Percentiles rank a stretch among this genome's conserved stretches.
These are phyloP conservation scores for Hirtodrosophila trivittata DNA, from an alignment of 2,888 invertebrate species.

Conservation along the genomic window DNA sequence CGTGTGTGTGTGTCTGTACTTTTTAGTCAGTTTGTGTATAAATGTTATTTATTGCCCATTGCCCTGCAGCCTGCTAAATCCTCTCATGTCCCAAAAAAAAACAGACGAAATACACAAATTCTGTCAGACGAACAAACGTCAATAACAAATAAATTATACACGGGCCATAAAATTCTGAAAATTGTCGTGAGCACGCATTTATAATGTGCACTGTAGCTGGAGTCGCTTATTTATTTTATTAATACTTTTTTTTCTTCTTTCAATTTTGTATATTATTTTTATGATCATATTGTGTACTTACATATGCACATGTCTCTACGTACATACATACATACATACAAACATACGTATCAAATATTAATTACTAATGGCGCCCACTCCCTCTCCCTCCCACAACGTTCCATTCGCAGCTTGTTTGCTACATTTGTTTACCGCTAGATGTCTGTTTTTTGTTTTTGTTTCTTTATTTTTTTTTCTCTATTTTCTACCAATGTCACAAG, in stretches of 20 bases:
- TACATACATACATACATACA: constrained; percentile 11
- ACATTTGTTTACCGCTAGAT: constrained; percentile 54
- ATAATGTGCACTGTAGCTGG: constrained; percentile 49
- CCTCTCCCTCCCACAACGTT: constrained; percentile 10
- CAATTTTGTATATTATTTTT: constrained; percentile 26
- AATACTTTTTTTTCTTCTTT: not conserved
- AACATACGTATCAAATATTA: constrained; percentile 52
- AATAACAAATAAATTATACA: constrained; percentile 64
- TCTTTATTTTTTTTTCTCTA: not conserved
- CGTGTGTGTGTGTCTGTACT: constrained; percentile 5
- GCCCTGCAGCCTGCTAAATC: constrained; percentile 38
- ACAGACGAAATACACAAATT: constrained; percentile 11
- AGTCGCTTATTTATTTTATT: constrained; percentile 30
- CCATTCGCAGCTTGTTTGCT: constrained; percentile 17
- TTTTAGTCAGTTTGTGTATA: constrained; percentile 4
- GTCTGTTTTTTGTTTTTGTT: constrained; percentile 48
- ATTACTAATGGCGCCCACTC: constrained; percentile 43
- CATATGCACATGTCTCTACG: constrained; percentile 1
- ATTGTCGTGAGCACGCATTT: constrained; percentile 76
- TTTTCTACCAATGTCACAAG: constrained; percentile 45
- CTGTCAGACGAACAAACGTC: constrained; percentile 46
- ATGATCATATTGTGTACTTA: constrained; percentile 36
- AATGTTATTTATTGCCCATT: constrained; percentile 25
- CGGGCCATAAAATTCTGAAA: constrained; percentile 51
- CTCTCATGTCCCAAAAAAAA: constrained; percentile 10